A percentile compares a stretch with the other conserved stretches of the same genome.
These are phyloP conservation scores for Lucinisca nassula DNA, from an alignment of 2,888 invertebrate genomes.

Conservation along the genomic window DNA sequence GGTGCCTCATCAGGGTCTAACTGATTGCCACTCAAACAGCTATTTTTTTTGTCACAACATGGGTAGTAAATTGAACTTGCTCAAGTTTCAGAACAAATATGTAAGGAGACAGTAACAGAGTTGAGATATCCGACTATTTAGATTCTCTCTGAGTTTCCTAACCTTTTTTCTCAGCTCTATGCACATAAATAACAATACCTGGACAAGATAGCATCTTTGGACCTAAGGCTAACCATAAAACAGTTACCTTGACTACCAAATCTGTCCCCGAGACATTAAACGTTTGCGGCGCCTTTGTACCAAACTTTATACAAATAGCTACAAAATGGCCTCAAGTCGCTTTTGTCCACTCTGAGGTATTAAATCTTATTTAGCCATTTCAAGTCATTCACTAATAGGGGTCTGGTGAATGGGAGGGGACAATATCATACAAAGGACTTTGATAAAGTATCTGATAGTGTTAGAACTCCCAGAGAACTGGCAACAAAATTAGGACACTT, in stretches of 20 bases:
- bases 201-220: slow-evolving; percentile 8
- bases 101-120: too few species aligned
- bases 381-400: neutral
- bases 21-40: too few species aligned
- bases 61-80: too few species aligned
- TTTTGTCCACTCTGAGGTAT: slow-evolving; percentile 1
- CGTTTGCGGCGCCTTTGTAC: slow-evolving; percentile 6
- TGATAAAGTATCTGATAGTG: neutral
- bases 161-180: neutral
- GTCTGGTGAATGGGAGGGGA: neutral
- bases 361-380: neutral
- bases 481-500: neutral
- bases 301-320: slow-evolving; percentile 15
- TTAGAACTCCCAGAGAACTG: neutral
- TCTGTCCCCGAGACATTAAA: slow-evolving; percentile 14
- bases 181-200: neutral
- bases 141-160: neutral
- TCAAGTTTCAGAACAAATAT: too few species aligned
- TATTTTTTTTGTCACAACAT: too few species aligned
- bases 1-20: too few species aligned
- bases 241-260: slow-evolving; percentile 25
- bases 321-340: slow-evolving; percentile 6
- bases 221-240: slow-evolving; percentile 9
- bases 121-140: too few species aligned
- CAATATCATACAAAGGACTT: neutral